Percentiles rank a stretch among this genome's conserved stretches.
Evolutionary conservation across 2,888 invertebrate genomes (phyloP).

Genomic region (Fragum fragum): DNA sequence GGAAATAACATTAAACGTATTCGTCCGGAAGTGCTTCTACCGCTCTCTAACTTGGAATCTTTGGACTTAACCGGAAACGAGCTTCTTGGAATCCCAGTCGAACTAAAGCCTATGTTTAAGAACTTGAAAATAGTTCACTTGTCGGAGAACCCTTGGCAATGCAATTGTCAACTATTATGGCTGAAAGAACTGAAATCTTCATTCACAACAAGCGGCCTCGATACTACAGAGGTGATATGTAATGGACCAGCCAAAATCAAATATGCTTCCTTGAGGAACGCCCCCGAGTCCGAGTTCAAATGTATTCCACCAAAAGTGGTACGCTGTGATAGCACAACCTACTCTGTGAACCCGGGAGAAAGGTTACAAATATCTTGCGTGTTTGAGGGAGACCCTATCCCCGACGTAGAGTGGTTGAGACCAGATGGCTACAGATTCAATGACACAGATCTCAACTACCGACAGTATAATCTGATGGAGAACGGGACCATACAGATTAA

Average conservation of each 20-base stretch:
- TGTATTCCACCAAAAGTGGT: conserved; percentile 70
- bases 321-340: conserved; percentile 54
- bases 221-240: conserved; percentile 64
- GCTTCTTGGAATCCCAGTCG: conserved; percentile 59
- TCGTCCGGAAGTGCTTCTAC: conserved; percentile 52
- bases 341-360: conserved; percentile 53
- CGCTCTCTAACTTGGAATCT: conserved; percentile 50
- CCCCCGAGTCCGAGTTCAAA: conserved; percentile 60
- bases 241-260: conserved; percentile 62
- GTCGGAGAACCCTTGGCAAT: conserved; percentile 72
- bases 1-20: conserved; percentile 59
- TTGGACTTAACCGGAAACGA: conserved; percentile 70
- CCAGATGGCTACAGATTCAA: conserved; percentile 59
- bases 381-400: conserved; percentile 70
- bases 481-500: conserved; percentile 68
- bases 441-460: conserved; percentile 38
- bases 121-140: conserved; percentile 59
- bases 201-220: conserved; percentile 43
- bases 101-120: conserved; percentile 56
- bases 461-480: conserved; percentile 47
- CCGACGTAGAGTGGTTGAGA: conserved; percentile 66
- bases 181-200: conserved; percentile 58
- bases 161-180: conserved; percentile 73
- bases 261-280: conserved; percentile 58
- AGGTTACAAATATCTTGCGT: conserved; percentile 58